These are phyloP conservation scores for Gymnodraco acuticeps DNA, from an alignment of 2,797 vertebrate species.

Conservation along the genomic window DNA sequence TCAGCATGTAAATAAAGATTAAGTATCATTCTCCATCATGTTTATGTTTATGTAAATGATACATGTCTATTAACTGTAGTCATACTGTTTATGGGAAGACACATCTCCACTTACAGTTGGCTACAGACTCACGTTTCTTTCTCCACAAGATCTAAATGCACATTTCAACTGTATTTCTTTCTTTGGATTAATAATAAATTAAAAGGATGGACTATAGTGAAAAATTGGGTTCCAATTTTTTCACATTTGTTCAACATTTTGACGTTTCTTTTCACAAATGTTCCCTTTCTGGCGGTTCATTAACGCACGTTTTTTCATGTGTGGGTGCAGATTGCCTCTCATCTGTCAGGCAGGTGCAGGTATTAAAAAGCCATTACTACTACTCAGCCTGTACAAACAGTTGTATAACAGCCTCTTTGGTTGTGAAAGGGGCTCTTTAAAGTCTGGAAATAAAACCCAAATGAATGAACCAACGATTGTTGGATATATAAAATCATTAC, in stretches of 20 bases:
- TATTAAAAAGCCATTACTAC: too few relatives aligned
- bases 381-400: background rate
- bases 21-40: background rate
- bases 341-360: too few relatives aligned
- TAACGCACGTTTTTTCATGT: too few relatives aligned
- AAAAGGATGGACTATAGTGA: background rate
- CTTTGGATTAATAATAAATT: slow-evolving; percentile 3
- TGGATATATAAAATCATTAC: too few relatives aligned
- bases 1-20: slow-evolving; percentile 33
- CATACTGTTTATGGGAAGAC: background rate
- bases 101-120: background rate
- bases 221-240: background rate
- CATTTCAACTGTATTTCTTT: background rate
- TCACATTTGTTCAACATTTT: background rate
- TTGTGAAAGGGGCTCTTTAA: background rate
- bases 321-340: too few relatives aligned
- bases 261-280: background rate
- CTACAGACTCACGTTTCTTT: background rate
- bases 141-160: background rate
- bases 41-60: background rate
- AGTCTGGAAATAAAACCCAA: too few relatives aligned
- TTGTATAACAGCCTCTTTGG: background rate
- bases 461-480: too few relatives aligned
- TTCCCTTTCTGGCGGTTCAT: too few relatives aligned
- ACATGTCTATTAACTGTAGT: background rate